phyloP scores from a whole-genome alignment of 1,140 invertebrate species.

The Drosophila chauvacae region DNA sequence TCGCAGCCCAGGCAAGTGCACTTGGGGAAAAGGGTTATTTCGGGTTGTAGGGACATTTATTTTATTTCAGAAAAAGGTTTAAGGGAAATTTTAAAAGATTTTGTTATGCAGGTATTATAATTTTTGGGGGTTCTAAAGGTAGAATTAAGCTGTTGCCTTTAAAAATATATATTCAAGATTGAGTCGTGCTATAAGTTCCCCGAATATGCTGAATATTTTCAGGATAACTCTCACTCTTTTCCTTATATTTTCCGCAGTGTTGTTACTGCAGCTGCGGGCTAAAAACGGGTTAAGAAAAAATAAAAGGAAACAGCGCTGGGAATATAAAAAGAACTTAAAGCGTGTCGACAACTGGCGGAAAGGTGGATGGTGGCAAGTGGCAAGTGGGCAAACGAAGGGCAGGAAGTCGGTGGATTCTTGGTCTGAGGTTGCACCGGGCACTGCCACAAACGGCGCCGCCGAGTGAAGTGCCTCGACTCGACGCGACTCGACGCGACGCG shows the following conservation, averaged over 20 bases:
- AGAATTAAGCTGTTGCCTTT: too few relatives aligned
- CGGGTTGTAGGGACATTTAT: fast-evolving
- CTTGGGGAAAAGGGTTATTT: background rate
- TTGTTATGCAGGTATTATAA: background rate
- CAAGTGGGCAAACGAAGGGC: conserved; percentile 3
- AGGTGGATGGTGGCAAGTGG: background rate
- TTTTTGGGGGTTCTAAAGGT: too few relatives aligned
- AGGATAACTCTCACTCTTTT: fast-evolving
- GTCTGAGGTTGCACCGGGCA: conserved; percentile 38
- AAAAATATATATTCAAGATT: background rate
- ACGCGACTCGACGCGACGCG: conserved; percentile 8
- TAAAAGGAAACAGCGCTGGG: conserved; percentile 13
- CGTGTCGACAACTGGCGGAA: conserved; percentile 50
- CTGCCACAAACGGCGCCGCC: conserved; percentile 45
- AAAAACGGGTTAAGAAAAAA: conserved; percentile 32
- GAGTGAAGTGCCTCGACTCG: conserved; percentile 45
- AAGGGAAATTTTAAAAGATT: background rate
- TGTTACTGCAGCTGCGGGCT: conserved; percentile 34
- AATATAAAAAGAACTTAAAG: conserved; percentile 74
- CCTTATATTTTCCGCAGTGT: background rate
- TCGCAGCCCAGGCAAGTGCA: conserved; percentile 34
- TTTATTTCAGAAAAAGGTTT: background rate
- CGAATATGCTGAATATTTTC: background rate
- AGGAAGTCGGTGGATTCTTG: conserved; percentile 35
- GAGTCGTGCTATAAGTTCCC: background rate